phyloP scores from a whole-genome alignment of 2,113 vertebrate genomes.

The Ophthalmolycus amberensis region DNA sequence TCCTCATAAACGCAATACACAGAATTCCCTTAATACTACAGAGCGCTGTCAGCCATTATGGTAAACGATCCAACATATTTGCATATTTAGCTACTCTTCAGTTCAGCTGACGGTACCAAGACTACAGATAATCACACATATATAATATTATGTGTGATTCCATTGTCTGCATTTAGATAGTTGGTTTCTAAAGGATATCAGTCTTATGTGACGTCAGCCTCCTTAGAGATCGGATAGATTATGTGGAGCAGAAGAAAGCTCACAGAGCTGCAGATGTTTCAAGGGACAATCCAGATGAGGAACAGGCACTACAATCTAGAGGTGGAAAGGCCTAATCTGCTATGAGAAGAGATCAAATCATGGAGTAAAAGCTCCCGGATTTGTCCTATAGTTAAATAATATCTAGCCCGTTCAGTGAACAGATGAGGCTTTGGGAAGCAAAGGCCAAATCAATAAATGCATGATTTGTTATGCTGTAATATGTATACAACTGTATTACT shows the following conservation, averaged over 20 bases:
- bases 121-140: not conserved
- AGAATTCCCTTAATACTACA: slow-evolving; percentile 24
- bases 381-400: not conserved
- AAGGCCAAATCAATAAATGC: slow-evolving; percentile 8
- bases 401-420: not conserved
- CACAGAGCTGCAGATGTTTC: slow-evolving; percentile 53
- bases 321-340: slow-evolving; percentile 22
- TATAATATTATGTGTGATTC: slow-evolving; percentile 6
- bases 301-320: slow-evolving; percentile 32
- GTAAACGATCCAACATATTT: slow-evolving; percentile 37
- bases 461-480: slow-evolving; percentile 20
- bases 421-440: slow-evolving; percentile 22
- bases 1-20: slow-evolving; percentile 33
- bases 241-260: slow-evolving; percentile 72
- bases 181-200: slow-evolving; percentile 43
- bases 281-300: slow-evolving; percentile 52
- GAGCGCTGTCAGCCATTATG: slow-evolving; percentile 36
- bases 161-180: not conserved
- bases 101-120: not conserved
- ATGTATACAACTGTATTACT: slow-evolving; percentile 13
- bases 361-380: not conserved
- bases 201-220: slow-evolving; percentile 31
- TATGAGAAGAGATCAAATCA: slow-evolving; percentile 21
- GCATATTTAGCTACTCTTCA: not conserved
- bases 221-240: slow-evolving; percentile 63